phyloP scores from a whole-genome alignment of 2,888 invertebrate genomes.

The Geotrupes spiniger region DNA sequence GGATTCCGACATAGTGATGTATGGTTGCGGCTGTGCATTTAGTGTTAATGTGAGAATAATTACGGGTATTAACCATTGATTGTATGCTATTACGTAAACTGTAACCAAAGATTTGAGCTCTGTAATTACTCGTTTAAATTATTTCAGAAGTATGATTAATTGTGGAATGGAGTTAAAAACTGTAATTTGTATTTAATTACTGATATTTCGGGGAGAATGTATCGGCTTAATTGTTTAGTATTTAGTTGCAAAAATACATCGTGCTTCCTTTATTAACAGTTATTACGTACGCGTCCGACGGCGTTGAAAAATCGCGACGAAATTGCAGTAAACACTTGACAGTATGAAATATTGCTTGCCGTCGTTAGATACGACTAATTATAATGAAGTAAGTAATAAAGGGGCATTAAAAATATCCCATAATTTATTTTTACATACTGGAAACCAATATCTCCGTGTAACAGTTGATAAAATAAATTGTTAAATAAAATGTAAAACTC shows the following conservation, averaged over 20 bases:
- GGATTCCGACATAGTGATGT: slow-evolving; percentile 12
- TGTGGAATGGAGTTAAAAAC: slow-evolving; percentile 10
- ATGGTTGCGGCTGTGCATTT: slow-evolving; percentile 22
- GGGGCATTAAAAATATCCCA: too few relatives aligned
- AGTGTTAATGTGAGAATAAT: slow-evolving; percentile 35
- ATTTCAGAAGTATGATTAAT: slow-evolving; percentile 29
- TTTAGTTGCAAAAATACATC: not conserved
- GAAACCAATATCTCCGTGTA: too few relatives aligned
- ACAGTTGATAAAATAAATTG: too few relatives aligned
- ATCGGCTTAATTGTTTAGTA: slow-evolving; percentile 4
- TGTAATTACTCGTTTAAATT: slow-evolving; percentile 32
- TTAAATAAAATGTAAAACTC: too few relatives aligned
- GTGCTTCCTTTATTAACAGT: not conserved
- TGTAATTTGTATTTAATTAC: slow-evolving; percentile 19
- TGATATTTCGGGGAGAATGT: slow-evolving; percentile 9
- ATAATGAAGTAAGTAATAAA: too few relatives aligned
- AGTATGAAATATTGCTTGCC: too few relatives aligned
- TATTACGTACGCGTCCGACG: too few relatives aligned
- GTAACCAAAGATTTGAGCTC: slow-evolving; percentile 26
- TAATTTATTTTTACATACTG: too few relatives aligned
- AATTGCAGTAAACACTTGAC: too few relatives aligned
- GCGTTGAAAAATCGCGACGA: too few relatives aligned
- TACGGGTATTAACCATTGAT: slow-evolving; percentile 33
- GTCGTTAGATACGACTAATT: too few relatives aligned
- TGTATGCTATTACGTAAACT: slow-evolving; percentile 25